phyloP scores from a whole-genome alignment of 2,888 invertebrate genomes.

The Acanthosepion esculentum region DNA sequence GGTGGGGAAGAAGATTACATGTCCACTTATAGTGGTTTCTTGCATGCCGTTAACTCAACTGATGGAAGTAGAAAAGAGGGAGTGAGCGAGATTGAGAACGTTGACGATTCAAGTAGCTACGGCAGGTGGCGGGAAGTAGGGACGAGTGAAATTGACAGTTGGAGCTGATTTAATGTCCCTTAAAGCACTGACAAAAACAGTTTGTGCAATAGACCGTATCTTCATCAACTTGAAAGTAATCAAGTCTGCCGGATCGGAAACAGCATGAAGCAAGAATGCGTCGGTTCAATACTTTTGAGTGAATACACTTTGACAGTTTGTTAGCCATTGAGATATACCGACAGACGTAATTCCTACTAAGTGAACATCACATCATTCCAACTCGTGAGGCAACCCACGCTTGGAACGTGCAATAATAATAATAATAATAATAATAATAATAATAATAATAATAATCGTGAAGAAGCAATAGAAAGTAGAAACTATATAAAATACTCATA shows the following conservation, averaged over 20 bases:
- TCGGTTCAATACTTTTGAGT: background rate
- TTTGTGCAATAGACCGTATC: background rate
- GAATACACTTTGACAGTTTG: slow-evolving; percentile 33
- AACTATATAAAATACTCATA: background rate
- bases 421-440: slow-evolving; percentile 33
- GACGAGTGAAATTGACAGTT: background rate
- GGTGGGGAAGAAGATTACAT: background rate
- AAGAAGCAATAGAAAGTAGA: background rate
- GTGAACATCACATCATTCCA: background rate
- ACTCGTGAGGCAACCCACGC: slow-evolving; percentile 11
- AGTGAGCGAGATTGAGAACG: background rate
- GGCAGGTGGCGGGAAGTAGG: background rate
- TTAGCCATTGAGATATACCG: slow-evolving; percentile 8
- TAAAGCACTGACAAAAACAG: slow-evolving; percentile 33
- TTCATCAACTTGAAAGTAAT: slow-evolving; percentile 23
- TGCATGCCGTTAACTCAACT: background rate
- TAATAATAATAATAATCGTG: slow-evolving; percentile 14
- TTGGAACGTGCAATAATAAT: background rate
- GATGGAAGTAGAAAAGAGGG: background rate
- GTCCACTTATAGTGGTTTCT: background rate
- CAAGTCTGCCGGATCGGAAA: slow-evolving; percentile 4
- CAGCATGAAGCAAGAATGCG: background rate
- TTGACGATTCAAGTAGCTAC: background rate
- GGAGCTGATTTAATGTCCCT: slow-evolving; percentile 9
- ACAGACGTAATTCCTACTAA: slow-evolving; percentile 1